Percentiles rank a stretch among this genome's conserved stretches.
Evolutionary conservation across 1,140 invertebrate genomes (phyloP).

Genomic region (Microplitis mediator): DNA sequence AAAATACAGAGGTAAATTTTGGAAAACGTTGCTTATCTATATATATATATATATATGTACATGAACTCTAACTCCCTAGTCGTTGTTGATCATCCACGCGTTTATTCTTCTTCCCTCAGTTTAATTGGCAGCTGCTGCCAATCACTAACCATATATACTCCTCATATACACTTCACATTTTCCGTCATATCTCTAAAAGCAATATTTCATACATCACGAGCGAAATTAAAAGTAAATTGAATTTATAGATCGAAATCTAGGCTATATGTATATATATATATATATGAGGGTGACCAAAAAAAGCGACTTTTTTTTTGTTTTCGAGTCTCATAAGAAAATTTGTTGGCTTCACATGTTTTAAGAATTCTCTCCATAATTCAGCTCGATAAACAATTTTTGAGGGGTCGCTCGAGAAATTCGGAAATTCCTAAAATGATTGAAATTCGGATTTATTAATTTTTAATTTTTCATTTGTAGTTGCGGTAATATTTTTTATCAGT

Average conservation of each 20-base stretch:
- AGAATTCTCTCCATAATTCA: too few species aligned
- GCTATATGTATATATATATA: not conserved
- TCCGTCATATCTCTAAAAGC: not conserved
- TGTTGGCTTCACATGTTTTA: too few species aligned
- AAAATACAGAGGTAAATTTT: not conserved
- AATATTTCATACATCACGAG: conserved; percentile 13
- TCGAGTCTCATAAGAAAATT: too few species aligned
- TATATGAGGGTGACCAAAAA: too few species aligned
- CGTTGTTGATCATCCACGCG: not conserved
- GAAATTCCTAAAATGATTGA: too few species aligned
- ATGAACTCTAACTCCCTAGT: too few species aligned
- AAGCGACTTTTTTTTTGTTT: too few species aligned
- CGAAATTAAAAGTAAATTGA: conserved; percentile 15
- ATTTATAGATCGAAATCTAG: not conserved
- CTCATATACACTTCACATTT: not conserved
- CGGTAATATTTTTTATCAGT: too few species aligned
- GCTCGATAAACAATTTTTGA: too few species aligned
- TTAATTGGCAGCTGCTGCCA: conserved; percentile 32
- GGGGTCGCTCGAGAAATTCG: too few species aligned
- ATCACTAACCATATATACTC: conserved; percentile 15
- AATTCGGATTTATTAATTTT: too few species aligned
- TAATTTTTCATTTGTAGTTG: too few species aligned
- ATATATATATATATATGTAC: not conserved
- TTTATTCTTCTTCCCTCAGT: conserved; percentile 2
- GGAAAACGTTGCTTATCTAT: not conserved